Base-by-base conservation (phyloP, 2,797 vertebrate species). In the Taenioides sp. region DNA sequence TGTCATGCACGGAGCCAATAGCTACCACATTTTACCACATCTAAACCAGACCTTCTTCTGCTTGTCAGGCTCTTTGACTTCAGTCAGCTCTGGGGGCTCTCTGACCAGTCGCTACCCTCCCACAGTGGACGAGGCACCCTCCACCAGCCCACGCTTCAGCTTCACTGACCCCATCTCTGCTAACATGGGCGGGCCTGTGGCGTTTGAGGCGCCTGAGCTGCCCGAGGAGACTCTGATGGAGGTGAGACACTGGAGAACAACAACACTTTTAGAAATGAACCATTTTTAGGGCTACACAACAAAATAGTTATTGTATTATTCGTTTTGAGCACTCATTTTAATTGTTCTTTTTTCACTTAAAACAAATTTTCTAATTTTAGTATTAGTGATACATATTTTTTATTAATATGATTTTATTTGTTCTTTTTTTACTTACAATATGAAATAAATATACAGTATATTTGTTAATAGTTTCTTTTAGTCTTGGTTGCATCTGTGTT, bases 221-320 rank as follows among this genome's bases (percentile, higher is more conserved):
- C 98, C 98, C 0, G 98, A 99, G 76, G 98, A 99, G 91, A 99
- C 98, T 0, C 94, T 99, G n/a, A 99, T 99, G 98, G 98, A 98
- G 95, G 98, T 99, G 84, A 84, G 93, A 62, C 43, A 11, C 66
- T 22, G 62, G n/a, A 58, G 67, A 14, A 6, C 52, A 7, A 25
- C 22, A 65, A 14, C 52, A 58, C 47, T 27, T 3, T 34, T 49
- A 18, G 7, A 50, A 18, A 49, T 18, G 2, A 27, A 23, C 40
- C 25, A 65, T 16, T 37, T 37, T 37, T 37, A 37, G 9, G 34
- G 34, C 34, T 37, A 37, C 34, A 37, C 7, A 34, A 34, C 3
- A 4, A 31, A 31, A 34, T 34, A 34, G 31, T 7, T 34, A 34
- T 34, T 34, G 7, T 7, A 7, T 34, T 34, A 34, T 34, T 34